phyloP scores from a whole-genome alignment of 2,797 vertebrate genomes.

The Phataginus tricuspis region DNA sequence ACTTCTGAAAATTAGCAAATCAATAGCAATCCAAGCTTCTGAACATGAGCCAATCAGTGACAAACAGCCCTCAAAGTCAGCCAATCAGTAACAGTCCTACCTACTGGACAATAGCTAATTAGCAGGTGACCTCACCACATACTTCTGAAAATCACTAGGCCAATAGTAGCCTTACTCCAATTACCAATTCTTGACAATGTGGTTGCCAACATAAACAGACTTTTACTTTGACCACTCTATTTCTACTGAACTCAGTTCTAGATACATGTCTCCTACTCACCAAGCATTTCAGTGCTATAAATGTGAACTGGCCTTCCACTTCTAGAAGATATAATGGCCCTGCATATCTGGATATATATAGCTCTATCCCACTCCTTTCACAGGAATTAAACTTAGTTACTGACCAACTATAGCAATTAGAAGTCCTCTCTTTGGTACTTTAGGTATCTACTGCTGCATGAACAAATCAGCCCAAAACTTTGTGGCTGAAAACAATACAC shows the following conservation, averaged over 20 bases:
- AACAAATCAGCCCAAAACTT: background rate
- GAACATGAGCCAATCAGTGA: background rate
- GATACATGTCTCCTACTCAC: background rate
- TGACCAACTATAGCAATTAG: background rate
- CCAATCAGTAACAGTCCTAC: background rate
- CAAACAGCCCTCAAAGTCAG: background rate
- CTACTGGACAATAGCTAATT: background rate
- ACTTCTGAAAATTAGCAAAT: background rate
- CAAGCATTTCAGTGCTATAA: background rate
- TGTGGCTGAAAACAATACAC: background rate
- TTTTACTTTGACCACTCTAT: background rate
- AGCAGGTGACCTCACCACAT: background rate
- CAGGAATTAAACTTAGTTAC: background rate
- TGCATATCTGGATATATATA: background rate
- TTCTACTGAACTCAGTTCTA: background rate
- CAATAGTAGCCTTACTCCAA: background rate
- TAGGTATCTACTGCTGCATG: background rate
- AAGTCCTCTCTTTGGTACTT: background rate
- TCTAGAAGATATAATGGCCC: background rate
- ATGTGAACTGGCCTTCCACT: background rate
- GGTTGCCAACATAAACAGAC: background rate
- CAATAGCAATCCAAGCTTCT: background rate
- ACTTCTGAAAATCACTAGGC: background rate
- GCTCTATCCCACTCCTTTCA: background rate
- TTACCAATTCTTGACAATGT: background rate